Evolutionary conservation across 2,888 invertebrate genomes (phyloP), one percentile per base, ranked within the genome.

Genomic region (Tuta absoluta): DNA sequence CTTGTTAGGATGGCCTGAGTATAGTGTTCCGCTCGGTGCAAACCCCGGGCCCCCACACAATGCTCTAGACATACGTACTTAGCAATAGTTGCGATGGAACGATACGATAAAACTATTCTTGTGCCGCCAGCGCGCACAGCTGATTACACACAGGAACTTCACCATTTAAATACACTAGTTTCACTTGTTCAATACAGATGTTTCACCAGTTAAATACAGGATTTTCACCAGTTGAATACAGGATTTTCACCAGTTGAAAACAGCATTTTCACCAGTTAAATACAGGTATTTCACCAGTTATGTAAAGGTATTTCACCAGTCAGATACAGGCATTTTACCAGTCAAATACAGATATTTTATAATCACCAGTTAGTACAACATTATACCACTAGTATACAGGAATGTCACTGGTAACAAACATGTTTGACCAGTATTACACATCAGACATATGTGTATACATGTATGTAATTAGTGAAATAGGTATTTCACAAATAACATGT

Each of bases 51-150:
- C 72, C 77, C 74, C 73, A 73, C 66, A 71, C 75, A 79, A 14
- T 10, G 79, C 81, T 82, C 80, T 81, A 82, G 80, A 79, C 79
- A 76, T 82, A 56, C 23, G 58, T 58, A 58, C 58, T 58, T 58
- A 53, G 53, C 53, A 53, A 33, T 49, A 62, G 49, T 49, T 38
- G 65, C 83, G 85, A 81, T 84, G 82, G 84, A 85, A 78, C 74
- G 75, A 84, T 87, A 78, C 74, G 75, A 84, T 87, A 88, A 87
- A 89, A 88, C 89, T 89, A 88, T 89, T 87, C 87, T 87, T 84
- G 53, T 2, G 19, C 19, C 5, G 5, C 19, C 17, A 19, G 12
- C 53, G 24, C 24, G 1, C 53, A 21, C 49, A 41, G n/a, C 14
- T 2, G 2, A 12, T 1, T 2, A 41, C 14, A 33, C 10, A 33